Evolutionary conservation across 2,797 vertebrate species (phyloP).

Genomic region (Vespertilio murinus): DNA sequence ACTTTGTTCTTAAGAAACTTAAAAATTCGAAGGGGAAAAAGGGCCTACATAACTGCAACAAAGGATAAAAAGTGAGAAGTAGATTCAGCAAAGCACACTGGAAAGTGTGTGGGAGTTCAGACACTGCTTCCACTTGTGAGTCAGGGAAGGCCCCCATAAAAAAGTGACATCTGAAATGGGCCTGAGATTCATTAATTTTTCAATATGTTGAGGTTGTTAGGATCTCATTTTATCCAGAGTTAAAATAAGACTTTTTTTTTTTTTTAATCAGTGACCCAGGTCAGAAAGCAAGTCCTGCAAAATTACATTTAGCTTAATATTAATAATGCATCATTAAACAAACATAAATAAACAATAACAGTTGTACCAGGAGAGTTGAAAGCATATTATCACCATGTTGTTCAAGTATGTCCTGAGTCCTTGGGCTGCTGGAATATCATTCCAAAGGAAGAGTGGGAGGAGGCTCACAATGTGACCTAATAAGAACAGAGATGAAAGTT

Average conservation of each 20-base stretch:
- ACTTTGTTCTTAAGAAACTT: not conserved
- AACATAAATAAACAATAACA: not conserved
- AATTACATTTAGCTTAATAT: not conserved
- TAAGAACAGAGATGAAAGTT: not conserved
- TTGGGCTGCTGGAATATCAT: not conserved
- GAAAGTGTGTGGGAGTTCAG: not conserved
- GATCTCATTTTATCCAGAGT: not conserved
- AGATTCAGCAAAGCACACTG: not conserved
- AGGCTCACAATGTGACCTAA: not conserved
- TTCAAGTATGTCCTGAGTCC: not conserved
- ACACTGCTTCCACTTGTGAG: not conserved
- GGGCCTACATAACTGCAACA: not conserved
- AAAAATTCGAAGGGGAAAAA: not conserved
- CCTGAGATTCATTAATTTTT: not conserved
- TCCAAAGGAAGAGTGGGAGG: not conserved
- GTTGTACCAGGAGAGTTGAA: not conserved
- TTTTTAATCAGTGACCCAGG: not conserved
- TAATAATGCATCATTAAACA: not conserved
- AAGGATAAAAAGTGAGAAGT: not conserved
- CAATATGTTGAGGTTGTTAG: not conserved
- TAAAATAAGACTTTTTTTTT: not conserved
- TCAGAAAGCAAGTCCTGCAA: not conserved
- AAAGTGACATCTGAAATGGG: not conserved
- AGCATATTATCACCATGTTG: accelerated
- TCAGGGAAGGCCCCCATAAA: not conserved